Conservation (phyloP, 2,888 invertebrate species). For the Nasonia oneida region DNA sequence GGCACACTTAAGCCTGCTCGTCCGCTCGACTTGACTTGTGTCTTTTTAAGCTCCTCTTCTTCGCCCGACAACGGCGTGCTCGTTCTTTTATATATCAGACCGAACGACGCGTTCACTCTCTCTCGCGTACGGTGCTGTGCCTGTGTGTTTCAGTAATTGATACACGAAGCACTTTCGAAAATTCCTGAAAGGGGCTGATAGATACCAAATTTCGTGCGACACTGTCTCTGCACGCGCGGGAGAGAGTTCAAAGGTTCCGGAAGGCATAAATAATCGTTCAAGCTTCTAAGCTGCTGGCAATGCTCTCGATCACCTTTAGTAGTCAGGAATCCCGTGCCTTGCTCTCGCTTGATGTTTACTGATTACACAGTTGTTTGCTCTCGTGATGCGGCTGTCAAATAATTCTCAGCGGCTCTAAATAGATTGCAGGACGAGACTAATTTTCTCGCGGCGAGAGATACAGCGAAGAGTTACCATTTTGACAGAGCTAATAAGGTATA, state of each 20-base stretch:
- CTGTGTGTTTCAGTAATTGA: conserved; percentile 43
- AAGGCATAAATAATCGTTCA: conserved; percentile 53
- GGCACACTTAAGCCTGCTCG: conserved; percentile 69
- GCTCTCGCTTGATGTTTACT: conserved; percentile 40
- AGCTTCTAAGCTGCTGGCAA: conserved; percentile 3
- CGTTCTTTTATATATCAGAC: conserved; percentile 20
- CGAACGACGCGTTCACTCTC: neutral
- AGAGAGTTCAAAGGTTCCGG: conserved; percentile 53
- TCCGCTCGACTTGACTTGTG: conserved; percentile 71
- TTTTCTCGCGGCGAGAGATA: neutral
- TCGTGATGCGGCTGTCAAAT: neutral
- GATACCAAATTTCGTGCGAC: conserved; percentile 26
- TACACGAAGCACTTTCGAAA: conserved; percentile 24
- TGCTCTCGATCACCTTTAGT: conserved; percentile 48
- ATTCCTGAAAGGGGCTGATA: conserved; percentile 24
- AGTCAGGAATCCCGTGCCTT: neutral
- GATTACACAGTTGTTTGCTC: conserved; percentile 47
- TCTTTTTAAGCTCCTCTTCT: conserved; percentile 44
- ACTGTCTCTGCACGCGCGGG: neutral
- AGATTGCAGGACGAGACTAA: neutral
- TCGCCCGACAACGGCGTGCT: conserved; percentile 25
- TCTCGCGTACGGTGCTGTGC: neutral
- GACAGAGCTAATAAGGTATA: neutral
- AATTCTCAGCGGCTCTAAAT: conserved; percentile 30
- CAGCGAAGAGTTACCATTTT: neutral